Base-by-base conservation (phyloP, 2,797 vertebrate genomes). In the Mastacembelus armatus region DNA sequence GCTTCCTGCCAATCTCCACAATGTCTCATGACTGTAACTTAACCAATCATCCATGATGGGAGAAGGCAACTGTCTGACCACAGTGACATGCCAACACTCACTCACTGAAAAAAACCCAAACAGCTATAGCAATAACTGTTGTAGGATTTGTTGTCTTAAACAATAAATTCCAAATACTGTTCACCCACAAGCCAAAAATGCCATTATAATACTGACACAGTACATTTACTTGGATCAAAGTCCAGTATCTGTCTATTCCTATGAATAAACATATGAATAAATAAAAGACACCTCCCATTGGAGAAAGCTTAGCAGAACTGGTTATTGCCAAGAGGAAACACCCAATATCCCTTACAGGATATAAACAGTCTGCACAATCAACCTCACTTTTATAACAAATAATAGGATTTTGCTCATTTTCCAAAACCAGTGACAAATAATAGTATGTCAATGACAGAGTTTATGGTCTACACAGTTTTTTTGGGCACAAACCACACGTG, bases 231-330 rank as follows among this genome's bases (percentile, higher is more conserved):
- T 39, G 54, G 68, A 63, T 56, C 54, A 8, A 18, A 63, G 8
- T 50, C 54, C 10, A 9, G 7, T 55, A 39, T 42, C 12, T 83
- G 72, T 82, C 84, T 83, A 81, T 70, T 43, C 26, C 26, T 1
- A 15, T 0, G 62, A 59, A 62, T 80, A 85, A 87, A 88, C 84
- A 81, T 27, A 3, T 0, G 62, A 59, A 62, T 80, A 85, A 87
- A 88, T 84, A 81, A 27, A 3, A 27, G 30, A 40, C 8, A 7
- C 14, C 50, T 29, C 19, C 10, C 24, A n/a, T 18, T 26, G 7
- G 15, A 57, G 15, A 26, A 15, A 15, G 16, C 15, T 10, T 1
- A 27, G 35, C 52, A 8, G 40, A 64, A 10, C 8, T 14, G 7
- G 4, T 19, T 52, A 15, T 22, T 30, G 38, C 47, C 6, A 42